These are phyloP conservation scores for Cephus runcator DNA, from an alignment of 2,888 invertebrate genomes.

Conservation along the genomic window DNA sequence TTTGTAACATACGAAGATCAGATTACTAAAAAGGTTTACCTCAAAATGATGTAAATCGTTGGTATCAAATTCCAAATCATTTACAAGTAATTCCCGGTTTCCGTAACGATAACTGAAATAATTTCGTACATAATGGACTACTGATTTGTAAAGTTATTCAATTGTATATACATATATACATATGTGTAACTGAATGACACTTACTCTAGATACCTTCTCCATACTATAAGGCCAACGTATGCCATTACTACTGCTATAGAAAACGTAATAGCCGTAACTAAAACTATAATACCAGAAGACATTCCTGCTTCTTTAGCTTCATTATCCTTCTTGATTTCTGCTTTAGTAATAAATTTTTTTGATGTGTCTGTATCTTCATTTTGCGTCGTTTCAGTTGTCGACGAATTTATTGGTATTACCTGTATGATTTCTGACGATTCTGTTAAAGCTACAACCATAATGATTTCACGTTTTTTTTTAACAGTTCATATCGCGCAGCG, in stretches of 20 bases:
- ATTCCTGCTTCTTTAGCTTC: constrained; percentile 28
- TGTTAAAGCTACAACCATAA: not conserved
- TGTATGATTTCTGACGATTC: not conserved
- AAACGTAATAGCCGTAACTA: constrained; percentile 53
- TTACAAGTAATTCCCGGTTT: constrained; percentile 65
- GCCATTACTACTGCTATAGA: constrained; percentile 56
- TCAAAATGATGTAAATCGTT: constrained; percentile 65
- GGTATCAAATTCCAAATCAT: constrained; percentile 64
- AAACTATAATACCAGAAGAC: constrained; percentile 46
- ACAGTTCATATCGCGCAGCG: too few relatives aligned
- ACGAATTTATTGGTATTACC: not conserved
- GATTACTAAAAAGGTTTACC: constrained; percentile 48
- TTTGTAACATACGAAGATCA: not conserved
- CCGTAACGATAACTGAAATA: constrained; percentile 57
- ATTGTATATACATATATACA: constrained; percentile 8
- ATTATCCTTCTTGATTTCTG: constrained; percentile 12
- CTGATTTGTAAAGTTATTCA: not conserved
- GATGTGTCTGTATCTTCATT: not conserved
- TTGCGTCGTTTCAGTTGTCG: not conserved
- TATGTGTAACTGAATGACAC: constrained; percentile 27
- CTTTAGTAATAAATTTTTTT: not conserved
- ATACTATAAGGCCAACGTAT: constrained; percentile 62
- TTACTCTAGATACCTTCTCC: constrained; percentile 67
- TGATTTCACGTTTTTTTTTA: too few relatives aligned
- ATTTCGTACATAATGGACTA: constrained; percentile 8